Percentiles rank a stretch among this genome's conserved stretches.
Evolutionary conservation across 2,888 invertebrate genomes (phyloP).

Genomic region (Lasioglossum vierecki): DNA sequence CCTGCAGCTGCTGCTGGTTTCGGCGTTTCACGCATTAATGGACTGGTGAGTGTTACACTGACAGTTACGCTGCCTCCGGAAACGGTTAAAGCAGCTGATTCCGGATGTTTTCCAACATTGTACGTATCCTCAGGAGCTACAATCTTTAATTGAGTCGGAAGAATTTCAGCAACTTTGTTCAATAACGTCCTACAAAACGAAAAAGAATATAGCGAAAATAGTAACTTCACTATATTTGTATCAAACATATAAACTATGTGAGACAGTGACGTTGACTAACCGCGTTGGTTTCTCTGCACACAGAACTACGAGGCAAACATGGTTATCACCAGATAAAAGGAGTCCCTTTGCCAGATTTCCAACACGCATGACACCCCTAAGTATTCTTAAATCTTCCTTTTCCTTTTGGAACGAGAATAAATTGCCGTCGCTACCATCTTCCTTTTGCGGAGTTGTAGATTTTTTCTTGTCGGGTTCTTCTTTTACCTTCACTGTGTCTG

Average conservation of each 20-base stretch:
- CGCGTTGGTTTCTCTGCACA: constrained; percentile 97
- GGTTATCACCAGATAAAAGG: constrained; percentile 94
- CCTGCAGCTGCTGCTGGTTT: constrained; percentile 79
- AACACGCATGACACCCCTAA: constrained; percentile 98
- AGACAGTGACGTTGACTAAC: constrained; percentile 61
- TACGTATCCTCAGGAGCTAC: constrained; percentile 91
- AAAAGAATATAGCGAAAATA: constrained; percentile 4
- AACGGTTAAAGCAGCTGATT: constrained; percentile 94
- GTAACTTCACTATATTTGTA: not conserved
- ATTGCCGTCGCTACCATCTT: constrained; percentile 91
- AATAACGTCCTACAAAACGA: constrained; percentile 88
- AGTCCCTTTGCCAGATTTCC: constrained; percentile 96
- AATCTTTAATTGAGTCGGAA: constrained; percentile 91
- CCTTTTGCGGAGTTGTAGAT: constrained; percentile 81
- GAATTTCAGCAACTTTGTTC: constrained; percentile 92
- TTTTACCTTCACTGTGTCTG: constrained; percentile 81
- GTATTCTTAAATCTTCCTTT: constrained; percentile 88
- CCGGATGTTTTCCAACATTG: constrained; percentile 92
- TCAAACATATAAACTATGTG: not conserved
- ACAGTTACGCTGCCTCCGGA: constrained; percentile 92
- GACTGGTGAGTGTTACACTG: constrained; percentile 95
- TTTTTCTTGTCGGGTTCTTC: constrained; percentile 86
- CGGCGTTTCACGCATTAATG: constrained; percentile 92
- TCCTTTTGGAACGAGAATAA: constrained; percentile 89
- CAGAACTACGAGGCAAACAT: constrained; percentile 96